Base-by-base conservation (phyloP, 2,888 invertebrate genomes). In the Dione juno region DNA sequence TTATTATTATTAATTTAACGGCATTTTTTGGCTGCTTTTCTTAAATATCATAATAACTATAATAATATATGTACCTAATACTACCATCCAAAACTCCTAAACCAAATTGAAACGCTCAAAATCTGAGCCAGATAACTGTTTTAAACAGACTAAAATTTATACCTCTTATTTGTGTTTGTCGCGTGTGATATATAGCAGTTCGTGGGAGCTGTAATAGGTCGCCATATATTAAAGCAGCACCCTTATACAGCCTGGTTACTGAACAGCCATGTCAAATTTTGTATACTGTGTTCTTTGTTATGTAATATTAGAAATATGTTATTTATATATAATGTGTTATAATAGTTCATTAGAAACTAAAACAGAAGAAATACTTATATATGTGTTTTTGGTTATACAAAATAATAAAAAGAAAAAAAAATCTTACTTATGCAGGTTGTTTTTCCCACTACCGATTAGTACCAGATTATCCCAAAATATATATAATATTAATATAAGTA, bases 161-260 rank as follows among this genome's bases (percentile, higher is more conserved):
- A 76, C 74, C 76, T 71, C 72, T 76, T 77, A 82, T 80, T 82
- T 82, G 81, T 81, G 77, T 78, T 76, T 79, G 80, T 80, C 81
- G 75, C 73, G 75, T 73, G 77, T 74, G 77, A 78, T 78, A 79
- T 78, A 77, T 79, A 75, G 75, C 71, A 76, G 73, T 75, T 77
- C 75, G 76, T 72, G 75, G 76, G 73, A 78, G 76, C 76, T 75
- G 76, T 79, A 79, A 79, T 78, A 74, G 78, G 67, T 76, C 67
- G 64, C 74, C 76, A 76, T 76, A 76, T 74, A 76, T 77, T 75
- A 77, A 28, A 61, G 67, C 69, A 71, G 73, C 75, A 75, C 75
- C 73, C 73, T 70, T 73, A 73, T 71, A 69, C 71, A 76, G 74
- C 73, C 64, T 52, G 37, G 48, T 21, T 14, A 64, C 16, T 19